Percentiles rank a stretch among this genome's conserved stretches.
Conservation (phyloP, 2,888 invertebrate genomes). For the Scaptodrosophila latifasciaeformis region DNA sequence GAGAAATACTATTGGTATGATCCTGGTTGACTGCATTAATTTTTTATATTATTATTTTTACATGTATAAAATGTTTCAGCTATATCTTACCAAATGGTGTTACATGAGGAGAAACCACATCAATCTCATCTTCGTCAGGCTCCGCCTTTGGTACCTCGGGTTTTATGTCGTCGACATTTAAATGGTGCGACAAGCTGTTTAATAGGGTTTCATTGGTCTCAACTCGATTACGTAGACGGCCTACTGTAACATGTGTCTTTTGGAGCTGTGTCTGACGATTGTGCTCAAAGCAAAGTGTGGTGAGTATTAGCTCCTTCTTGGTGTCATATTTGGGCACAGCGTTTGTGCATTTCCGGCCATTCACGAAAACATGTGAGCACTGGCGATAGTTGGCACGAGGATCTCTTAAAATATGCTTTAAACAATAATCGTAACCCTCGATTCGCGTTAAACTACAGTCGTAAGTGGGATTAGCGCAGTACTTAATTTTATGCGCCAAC, state of each 20-base stretch:
- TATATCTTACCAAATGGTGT: slow-evolving; percentile 79
- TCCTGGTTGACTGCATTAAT: slow-evolving; percentile 63
- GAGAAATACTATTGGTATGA: slow-evolving; percentile 76
- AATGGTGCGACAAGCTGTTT: slow-evolving; percentile 81
- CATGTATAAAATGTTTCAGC: not conserved
- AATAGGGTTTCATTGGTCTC: slow-evolving; percentile 82
- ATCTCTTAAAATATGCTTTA: slow-evolving; percentile 89
- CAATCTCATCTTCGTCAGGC: slow-evolving; percentile 76
- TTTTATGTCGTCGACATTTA: slow-evolving; percentile 73
- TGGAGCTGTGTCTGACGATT: slow-evolving; percentile 80
- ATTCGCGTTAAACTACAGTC: slow-evolving; percentile 82
- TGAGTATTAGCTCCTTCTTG: slow-evolving; percentile 80
- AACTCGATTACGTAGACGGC: slow-evolving; percentile 78
- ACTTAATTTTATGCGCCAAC: slow-evolving; percentile 78
- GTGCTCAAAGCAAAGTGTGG: slow-evolving; percentile 83
- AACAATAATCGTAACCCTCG: slow-evolving; percentile 85
- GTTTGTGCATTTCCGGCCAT: slow-evolving; percentile 84
- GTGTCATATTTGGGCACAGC: slow-evolving; percentile 85
- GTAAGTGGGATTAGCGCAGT: slow-evolving; percentile 80
- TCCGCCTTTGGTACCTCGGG: slow-evolving; percentile 57
- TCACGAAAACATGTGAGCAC: slow-evolving; percentile 82
- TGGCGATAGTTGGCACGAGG: slow-evolving; percentile 88
- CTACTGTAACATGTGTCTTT: slow-evolving; percentile 78
- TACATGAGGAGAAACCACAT: slow-evolving; percentile 76
- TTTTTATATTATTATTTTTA: not conserved